A percentile compares a stretch with the other conserved stretches of the same genome.
phyloP scores from a whole-genome alignment of 2,797 vertebrate genomes.

The Pangasius mekongensis region DNA sequence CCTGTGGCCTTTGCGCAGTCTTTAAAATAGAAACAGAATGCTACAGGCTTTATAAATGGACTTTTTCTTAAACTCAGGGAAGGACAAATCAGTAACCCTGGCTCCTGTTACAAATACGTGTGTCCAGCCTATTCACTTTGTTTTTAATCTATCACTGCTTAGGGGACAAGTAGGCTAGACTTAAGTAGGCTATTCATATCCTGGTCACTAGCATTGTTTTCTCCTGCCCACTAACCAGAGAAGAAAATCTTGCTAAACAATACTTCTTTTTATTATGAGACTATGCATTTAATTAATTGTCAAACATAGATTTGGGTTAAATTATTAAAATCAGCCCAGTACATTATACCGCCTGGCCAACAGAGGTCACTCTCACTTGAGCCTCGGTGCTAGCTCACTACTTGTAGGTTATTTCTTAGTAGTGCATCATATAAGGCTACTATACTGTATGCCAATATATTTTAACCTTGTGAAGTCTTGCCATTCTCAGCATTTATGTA shows the following conservation, averaged over 20 bases:
- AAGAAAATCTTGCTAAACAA: not conserved
- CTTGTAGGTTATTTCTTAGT: not conserved
- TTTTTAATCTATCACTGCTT: not conserved
- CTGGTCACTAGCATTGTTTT: not conserved
- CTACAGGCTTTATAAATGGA: not conserved
- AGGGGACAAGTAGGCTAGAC: not conserved
- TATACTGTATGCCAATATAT: not conserved
- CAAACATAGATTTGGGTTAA: not conserved
- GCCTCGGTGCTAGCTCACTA: not conserved
- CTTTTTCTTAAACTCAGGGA: not conserved
- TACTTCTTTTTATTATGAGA: not conserved
- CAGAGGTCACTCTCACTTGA: not conserved
- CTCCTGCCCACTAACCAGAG: not conserved
- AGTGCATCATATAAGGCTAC: not conserved
- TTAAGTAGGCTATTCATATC: not conserved
- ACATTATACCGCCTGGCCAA: not conserved
- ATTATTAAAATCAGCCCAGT: not conserved
- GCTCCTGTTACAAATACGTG: not conserved
- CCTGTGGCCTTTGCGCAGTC: not conserved
- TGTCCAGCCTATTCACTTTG: not conserved
- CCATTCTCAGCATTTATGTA: not conserved
- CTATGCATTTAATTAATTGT: not conserved
- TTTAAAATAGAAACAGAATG: slow-evolving; percentile 19
- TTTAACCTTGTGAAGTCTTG: no score
- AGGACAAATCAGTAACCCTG: slow-evolving; percentile 7